These are phyloP conservation scores for Falcunculus frontatus DNA, from an alignment of 2,113 vertebrate genomes.

Conservation along the genomic window DNA sequence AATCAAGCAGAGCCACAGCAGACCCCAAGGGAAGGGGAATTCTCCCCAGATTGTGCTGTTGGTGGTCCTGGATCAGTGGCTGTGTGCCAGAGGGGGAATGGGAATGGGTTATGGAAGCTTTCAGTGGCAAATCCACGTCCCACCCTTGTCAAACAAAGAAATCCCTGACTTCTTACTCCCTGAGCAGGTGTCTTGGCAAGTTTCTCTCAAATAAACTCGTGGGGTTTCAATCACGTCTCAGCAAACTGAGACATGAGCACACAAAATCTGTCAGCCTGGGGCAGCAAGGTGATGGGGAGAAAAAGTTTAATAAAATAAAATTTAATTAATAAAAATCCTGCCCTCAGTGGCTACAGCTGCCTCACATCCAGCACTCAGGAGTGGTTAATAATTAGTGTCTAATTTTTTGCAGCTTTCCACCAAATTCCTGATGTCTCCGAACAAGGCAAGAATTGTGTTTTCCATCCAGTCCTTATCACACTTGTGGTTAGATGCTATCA, in stretches of 20 bases:
- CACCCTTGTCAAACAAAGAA: background rate
- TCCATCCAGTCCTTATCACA: background rate
- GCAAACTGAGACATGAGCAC: background rate
- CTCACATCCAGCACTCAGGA: background rate
- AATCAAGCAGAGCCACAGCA: background rate
- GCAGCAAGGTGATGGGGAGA: background rate
- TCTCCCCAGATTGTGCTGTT: no score
- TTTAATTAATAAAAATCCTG: background rate
- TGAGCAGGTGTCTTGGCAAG: background rate
- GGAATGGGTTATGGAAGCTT: background rate
- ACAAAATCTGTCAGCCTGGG: background rate
- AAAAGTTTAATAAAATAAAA: background rate
- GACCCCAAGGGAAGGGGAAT: background rate
- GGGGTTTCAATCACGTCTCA: background rate
- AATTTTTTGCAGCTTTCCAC: background rate
- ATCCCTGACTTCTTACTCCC: background rate
- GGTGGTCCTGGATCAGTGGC: background rate
- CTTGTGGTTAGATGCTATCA: background rate
- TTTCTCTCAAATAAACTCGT: background rate
- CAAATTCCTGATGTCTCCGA: background rate
- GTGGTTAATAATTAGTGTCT: accelerated
- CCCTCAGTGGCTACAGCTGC: background rate
- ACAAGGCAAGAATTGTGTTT: background rate
- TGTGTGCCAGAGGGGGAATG: background rate
- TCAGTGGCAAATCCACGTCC: background rate